Percentiles rank a stretch among this genome's conserved stretches.
These are phyloP conservation scores for Aleiodes alternator DNA, from an alignment of 2,888 invertebrate species.

Conservation along the genomic window DNA sequence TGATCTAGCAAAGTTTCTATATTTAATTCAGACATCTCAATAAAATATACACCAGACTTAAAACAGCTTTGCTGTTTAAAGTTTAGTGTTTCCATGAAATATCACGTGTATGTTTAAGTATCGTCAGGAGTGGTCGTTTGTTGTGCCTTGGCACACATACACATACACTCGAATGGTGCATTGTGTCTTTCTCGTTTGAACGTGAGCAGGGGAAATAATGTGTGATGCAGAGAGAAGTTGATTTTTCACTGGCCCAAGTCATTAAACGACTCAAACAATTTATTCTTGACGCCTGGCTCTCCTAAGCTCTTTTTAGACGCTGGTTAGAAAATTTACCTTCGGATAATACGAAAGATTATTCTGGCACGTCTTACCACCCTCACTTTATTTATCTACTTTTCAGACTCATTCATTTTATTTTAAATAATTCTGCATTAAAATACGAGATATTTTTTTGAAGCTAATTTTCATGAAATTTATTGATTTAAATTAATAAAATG, in stretches of 20 bases:
- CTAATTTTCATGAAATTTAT: too few relatives aligned
- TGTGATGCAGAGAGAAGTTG: slow-evolving; percentile 10
- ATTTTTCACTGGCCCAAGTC: slow-evolving; percentile 26
- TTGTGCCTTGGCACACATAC: slow-evolving; percentile 30
- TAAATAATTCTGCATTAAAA: too few relatives aligned
- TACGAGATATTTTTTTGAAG: too few relatives aligned
- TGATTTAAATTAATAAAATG: slow-evolving; percentile 3
- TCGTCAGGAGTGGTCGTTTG: slow-evolving; percentile 29
- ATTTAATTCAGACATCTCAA: slow-evolving; percentile 23
- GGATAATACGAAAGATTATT: background rate
- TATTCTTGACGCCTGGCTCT: slow-evolving; percentile 25
- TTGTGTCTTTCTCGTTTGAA: background rate
- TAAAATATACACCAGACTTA: slow-evolving; percentile 7
- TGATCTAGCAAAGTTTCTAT: background rate
- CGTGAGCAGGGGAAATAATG: background rate
- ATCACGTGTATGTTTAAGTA: slow-evolving; percentile 30
- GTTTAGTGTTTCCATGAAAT: slow-evolving; percentile 25
- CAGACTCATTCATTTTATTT: background rate
- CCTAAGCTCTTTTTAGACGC: background rate
- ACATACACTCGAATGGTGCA: slow-evolving; percentile 10
- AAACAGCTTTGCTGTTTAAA: slow-evolving; percentile 16
- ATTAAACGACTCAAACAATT: slow-evolving; percentile 37
- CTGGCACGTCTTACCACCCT: slow-evolving; percentile 22
- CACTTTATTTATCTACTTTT: slow-evolving; percentile 7
- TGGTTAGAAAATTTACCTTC: slow-evolving; percentile 8